Evolutionary conservation across 2,888 invertebrate genomes (phyloP).

Genomic region (Coelinius sp.): DNA sequence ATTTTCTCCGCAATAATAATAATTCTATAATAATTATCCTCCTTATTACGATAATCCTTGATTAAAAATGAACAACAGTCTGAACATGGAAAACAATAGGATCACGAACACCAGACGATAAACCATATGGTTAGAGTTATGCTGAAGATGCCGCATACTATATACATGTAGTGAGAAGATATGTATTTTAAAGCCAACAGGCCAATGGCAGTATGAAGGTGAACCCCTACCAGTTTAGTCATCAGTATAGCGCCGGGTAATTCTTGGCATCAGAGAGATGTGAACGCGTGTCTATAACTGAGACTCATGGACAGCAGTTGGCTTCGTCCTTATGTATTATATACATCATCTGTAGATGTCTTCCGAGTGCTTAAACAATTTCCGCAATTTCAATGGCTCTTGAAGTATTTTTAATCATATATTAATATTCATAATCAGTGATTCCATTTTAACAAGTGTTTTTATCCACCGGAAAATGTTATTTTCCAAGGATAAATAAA

Average conservation of each 20-base stretch:
- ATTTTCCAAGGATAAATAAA: too few relatives aligned
- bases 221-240: conserved; percentile 12
- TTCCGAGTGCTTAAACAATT: neutral
- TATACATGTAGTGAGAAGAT: neutral
- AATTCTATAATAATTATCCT: too few relatives aligned
- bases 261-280: conserved; percentile 1
- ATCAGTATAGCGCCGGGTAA: neutral
- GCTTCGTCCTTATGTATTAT: too few relatives aligned
- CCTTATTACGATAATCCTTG: too few relatives aligned
- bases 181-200: neutral
- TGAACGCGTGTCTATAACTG: neutral
- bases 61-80: too few relatives aligned
- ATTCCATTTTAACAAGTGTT: too few relatives aligned
- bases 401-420: too few relatives aligned
- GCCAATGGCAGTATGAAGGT: conserved; percentile 14
- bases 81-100: neutral
- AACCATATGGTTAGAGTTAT: neutral
- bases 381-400: neutral
- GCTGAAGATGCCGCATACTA: neutral
- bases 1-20: too few relatives aligned
- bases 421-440: too few relatives aligned
- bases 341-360: too few relatives aligned
- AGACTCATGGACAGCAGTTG: neutral
- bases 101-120: neutral
- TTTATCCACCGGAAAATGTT: too few relatives aligned